Conservation (phyloP, 2,113 vertebrate species). For the Tachysurus fulvidraco region DNA sequence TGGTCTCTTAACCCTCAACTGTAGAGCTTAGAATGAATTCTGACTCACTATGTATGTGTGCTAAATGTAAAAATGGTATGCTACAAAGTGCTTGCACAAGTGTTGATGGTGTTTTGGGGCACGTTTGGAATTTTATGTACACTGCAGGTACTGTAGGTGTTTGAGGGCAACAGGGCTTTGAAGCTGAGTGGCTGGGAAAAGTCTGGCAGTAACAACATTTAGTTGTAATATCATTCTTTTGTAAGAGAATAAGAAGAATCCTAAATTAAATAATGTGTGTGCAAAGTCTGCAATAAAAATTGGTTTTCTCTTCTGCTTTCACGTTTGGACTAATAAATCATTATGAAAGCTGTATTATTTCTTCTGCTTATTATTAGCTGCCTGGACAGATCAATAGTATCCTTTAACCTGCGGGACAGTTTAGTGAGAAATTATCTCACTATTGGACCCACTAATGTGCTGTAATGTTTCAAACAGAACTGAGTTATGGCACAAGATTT, state of each 20-base stretch:
- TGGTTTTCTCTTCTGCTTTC: background rate
- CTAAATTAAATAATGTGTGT: background rate
- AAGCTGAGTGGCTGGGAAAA: background rate
- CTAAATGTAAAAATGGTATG: background rate
- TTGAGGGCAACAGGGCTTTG: background rate
- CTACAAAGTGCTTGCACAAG: background rate
- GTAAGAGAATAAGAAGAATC: background rate
- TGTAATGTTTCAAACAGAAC: constrained; percentile 4
- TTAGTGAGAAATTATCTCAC: constrained; percentile 35
- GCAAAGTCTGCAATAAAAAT: background rate
- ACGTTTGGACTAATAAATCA: constrained; percentile 11
- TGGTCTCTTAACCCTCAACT: background rate
- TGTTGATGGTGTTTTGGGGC: background rate
- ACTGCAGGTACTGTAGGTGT: background rate
- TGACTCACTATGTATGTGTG: background rate
- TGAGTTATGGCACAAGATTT: background rate
- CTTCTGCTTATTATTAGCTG: constrained; percentile 35
- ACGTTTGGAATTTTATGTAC: background rate
- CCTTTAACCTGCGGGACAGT: background rate
- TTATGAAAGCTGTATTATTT: background rate
- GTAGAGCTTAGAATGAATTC: background rate
- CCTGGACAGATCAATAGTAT: constrained; percentile 31
- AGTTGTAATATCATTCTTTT: background rate
- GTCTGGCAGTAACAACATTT: background rate
- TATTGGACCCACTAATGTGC: constrained; percentile 27